Percentiles rank a stretch among this genome's conserved stretches.
Conservation (phyloP, 2,797 vertebrate species). For the Picus viridis region DNA sequence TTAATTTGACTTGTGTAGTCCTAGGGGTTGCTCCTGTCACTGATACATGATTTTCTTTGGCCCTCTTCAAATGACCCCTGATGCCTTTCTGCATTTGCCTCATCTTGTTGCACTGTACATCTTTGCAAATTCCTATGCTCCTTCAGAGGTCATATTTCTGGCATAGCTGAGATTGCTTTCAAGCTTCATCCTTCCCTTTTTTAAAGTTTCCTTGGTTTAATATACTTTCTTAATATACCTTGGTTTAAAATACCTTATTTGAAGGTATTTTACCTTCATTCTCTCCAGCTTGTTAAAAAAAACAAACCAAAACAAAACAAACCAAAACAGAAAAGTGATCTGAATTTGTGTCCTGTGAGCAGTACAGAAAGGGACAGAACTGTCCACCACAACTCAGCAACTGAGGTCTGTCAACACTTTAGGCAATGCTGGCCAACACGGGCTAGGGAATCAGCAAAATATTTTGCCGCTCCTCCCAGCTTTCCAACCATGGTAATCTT, state of each 20-base stretch:
- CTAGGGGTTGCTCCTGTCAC: neutral
- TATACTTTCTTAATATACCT: too few relatives aligned
- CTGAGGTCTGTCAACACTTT: conserved; percentile 35
- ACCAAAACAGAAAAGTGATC: neutral
- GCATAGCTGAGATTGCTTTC: neutral
- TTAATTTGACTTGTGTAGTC: conserved; percentile 8
- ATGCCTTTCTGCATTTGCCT: neutral
- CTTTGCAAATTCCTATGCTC: neutral
- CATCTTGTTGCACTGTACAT: neutral
- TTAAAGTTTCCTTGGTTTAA: neutral
- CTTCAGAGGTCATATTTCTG: neutral
- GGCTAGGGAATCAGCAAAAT: conserved; percentile 36
- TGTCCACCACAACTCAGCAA: conserved; percentile 20
- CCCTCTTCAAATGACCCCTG: neutral
- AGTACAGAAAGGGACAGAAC: neutral
- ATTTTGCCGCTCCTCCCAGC: conserved; percentile 30
- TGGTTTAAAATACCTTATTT: neutral
- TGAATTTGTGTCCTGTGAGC: conserved; percentile 1
- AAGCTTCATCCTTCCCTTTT: neutral
- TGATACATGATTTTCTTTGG: neutral
- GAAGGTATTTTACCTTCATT: neutral
- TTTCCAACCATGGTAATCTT: neutral
- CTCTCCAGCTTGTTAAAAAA: neutral
- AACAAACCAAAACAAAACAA: neutral
- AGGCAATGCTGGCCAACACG: neutral